Percentiles rank a stretch among this genome's conserved stretches.
Conservation (phyloP, 2,888 invertebrate genomes). For the Pecten maximus region DNA sequence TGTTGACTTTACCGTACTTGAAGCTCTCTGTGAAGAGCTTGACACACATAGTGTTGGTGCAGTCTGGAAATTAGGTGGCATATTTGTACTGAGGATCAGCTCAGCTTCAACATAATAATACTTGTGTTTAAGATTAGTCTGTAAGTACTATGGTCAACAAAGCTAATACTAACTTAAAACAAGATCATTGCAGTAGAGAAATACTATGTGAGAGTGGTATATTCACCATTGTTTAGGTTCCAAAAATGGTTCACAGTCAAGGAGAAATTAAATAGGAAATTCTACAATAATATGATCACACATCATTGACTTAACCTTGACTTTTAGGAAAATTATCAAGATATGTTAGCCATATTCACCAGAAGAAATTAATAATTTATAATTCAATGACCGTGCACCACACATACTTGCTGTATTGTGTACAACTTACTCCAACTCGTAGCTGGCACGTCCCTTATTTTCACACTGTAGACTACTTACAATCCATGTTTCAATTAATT, state of each 20-base stretch:
- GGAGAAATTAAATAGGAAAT: neutral
- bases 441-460: too few relatives aligned
- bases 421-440: too few relatives aligned
- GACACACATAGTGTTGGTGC: neutral
- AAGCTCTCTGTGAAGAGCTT: neutral
- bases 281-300: too few relatives aligned
- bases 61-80: conserved; percentile 31
- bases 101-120: neutral
- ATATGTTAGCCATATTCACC: too few relatives aligned
- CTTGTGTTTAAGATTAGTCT: neutral
- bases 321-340: too few relatives aligned
- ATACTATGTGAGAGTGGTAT: neutral
- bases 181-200: neutral
- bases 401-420: too few relatives aligned
- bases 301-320: too few relatives aligned
- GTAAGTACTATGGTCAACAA: neutral
- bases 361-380: too few relatives aligned
- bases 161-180: neutral
- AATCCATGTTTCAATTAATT: too few relatives aligned
- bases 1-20: neutral
- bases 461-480: too few relatives aligned
- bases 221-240: neutral
- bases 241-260: neutral
- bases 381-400: too few relatives aligned
- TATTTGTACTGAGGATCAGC: conserved; percentile 18